Base-by-base conservation (phyloP, 2,113 vertebrate species). In the Brienomyrus longianalis region DNA sequence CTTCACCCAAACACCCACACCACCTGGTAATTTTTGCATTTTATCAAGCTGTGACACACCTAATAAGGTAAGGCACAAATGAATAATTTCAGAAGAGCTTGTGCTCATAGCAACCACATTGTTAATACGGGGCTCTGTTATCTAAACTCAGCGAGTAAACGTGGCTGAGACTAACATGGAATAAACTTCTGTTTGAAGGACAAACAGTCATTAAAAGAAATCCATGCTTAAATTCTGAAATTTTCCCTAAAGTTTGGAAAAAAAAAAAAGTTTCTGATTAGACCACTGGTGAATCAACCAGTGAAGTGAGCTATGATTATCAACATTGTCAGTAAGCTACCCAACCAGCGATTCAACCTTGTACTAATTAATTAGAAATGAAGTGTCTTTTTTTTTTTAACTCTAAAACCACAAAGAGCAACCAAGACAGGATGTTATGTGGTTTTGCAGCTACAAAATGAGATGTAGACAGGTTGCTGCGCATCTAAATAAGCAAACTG, bases 371-470 rank as follows among this genome's bases (percentile, higher is more conserved):
- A 80, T 74, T 35, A 3, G 66, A 87, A 90, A 74, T 90, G 85
- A 87, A 87, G 85, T 86, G 2, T 39, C 66, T 52, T 15, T 51
- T 51, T 50, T 66, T 45, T 90, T 89, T 86, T 84, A n/a, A 74
- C 86, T 90, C 27, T 90, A 15, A 86, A 87, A 87, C 89, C 89
- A 87, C 89, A 90, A 47, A 70, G 85, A 77, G 35, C 89, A 35
- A 90, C 85, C 86, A 43, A 66, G 89, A 89, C 89, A 87, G 89
- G 85, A 87, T 87, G 89, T 85, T 43, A 62, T 90, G 89, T n/a
- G 89, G 89, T 87, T 90, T 84, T 90, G 52, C 85, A 87, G 62
- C 31, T 77, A 87, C 23, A 90, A 84, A 83, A 66, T 74, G 27
- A 90, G 52, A 84, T n/a, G 7, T 52, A 62, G 21, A 59, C 52